Evolutionary conservation across 2,888 invertebrate species (phyloP).

Genomic region (Tribolium freemani): DNA sequence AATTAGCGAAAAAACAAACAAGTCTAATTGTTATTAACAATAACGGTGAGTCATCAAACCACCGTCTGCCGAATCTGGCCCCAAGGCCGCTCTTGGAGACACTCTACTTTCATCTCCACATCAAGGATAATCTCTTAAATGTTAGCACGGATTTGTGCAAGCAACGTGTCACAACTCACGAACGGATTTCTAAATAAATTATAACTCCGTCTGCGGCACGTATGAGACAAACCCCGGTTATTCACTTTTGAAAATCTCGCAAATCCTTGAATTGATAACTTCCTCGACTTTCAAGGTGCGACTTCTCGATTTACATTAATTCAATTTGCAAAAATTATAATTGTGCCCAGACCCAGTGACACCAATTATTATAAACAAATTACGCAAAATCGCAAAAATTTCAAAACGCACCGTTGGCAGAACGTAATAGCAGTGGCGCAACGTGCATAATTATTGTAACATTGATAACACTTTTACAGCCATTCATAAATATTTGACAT

Average conservation of each 20-base stretch:
- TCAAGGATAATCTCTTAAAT: neutral
- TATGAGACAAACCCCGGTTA: neutral
- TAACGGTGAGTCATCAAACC: slow-evolving; percentile 5
- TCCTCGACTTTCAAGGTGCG: neutral
- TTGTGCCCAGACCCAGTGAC: slow-evolving; percentile 37
- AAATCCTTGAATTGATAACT: neutral
- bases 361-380: slow-evolving; percentile 34
- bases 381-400: slow-evolving; percentile 33
- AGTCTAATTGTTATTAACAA: neutral
- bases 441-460: slow-evolving; percentile 16
- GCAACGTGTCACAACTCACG: neutral
- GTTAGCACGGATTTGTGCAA: neutral
- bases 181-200: neutral
- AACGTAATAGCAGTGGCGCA: slow-evolving; percentile 40
- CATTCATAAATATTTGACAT: neutral
- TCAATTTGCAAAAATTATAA: neutral
- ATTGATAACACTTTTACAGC: neutral
- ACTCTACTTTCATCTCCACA: neutral
- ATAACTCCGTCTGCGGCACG: neutral
- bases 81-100: neutral
- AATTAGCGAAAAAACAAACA: neutral
- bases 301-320: neutral
- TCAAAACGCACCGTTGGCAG: slow-evolving; percentile 41
- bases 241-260: neutral
- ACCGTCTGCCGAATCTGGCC: neutral